Evolutionary conservation across 2,113 vertebrate species (phyloP), one percentile per base, ranked within the genome.

Genomic region (Vanacampus margaritifer): DNA sequence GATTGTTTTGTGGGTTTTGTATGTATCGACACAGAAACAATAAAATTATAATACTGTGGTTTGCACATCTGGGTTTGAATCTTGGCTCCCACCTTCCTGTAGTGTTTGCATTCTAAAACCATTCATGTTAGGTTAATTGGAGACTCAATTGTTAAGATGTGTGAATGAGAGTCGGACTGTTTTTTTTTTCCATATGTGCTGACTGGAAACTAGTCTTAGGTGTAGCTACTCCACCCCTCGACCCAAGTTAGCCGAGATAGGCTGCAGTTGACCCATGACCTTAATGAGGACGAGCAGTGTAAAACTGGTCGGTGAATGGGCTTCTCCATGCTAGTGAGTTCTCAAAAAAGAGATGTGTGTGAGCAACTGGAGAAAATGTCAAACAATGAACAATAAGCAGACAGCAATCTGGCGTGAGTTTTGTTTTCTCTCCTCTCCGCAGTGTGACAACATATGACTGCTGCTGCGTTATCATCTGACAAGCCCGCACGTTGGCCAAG

Each of bases 401-500:
- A 35, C 28, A 58, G n/a, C 10, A 35, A 37, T 59, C 35, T 37
- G 57, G 19, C 24, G 8, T 32, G 28, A 7, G 24, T 57, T 7
- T 41, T 14, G 23, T 28, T 28, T 28, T 24, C 43, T 9, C 72
- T 79, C 71, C 65, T 69, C 64, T 41, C 23, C 57, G 77, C 72
- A 66, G 76, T 72, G 79, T 76, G 73, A 83, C 73, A 85, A 73
- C 79, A 83, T 88, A 82, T 85, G 84, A 86, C 84, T 82, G 73
- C 74, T 86, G 78, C 74, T 71, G 82, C 78, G 69, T 84, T 85
- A 85, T 90, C 87, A 89, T 84, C 87, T 84, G 86, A 88, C 82
- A 79, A 63, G 39, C 56, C 68, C 67, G 56, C 70, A 63, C 68
- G 59, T 66, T 76, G 72, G 53, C 69, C 76, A 69, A 73, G 82